Percentiles rank a stretch among this genome's conserved stretches.
phyloP scores from a whole-genome alignment of 2,888 invertebrate species.

The Crematogaster levior region DNA sequence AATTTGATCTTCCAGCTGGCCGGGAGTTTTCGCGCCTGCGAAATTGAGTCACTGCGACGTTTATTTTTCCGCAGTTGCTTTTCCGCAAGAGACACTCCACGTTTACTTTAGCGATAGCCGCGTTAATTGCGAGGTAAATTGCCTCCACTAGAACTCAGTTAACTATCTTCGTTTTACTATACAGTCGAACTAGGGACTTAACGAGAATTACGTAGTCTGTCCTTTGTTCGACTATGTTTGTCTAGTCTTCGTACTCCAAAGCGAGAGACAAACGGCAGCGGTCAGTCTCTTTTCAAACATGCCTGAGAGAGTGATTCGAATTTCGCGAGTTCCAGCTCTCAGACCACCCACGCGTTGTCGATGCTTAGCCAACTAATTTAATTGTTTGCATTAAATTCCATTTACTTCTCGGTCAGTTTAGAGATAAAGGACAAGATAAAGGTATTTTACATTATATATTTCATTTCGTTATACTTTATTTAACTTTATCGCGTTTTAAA shows the following conservation, averaged over 20 bases:
- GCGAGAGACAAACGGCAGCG: conserved; percentile 7
- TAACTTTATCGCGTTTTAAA: neutral
- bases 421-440: neutral
- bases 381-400: conserved; percentile 31
- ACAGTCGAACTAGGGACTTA: neutral
- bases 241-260: neutral
- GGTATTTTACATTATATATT: neutral
- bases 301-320: conserved; percentile 5
- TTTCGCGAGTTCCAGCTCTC: neutral
- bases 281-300: conserved; percentile 21
- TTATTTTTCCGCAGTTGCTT: neutral
- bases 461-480: neutral
- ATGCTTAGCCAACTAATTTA: conserved; percentile 4
- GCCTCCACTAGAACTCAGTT: neutral
- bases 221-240: conserved; percentile 26
- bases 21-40: neutral
- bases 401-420: neutral
- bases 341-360: neutral
- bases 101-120: conserved; percentile 13
- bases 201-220: conserved; percentile 23
- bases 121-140: conserved; percentile 43
- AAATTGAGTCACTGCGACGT: neutral
- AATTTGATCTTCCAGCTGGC: conserved; percentile 1
- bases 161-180: neutral
- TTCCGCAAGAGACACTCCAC: neutral